Percentiles rank a stretch among this genome's conserved stretches.
Conservation (phyloP, 2,888 invertebrate species). For the Homarus gammarus region DNA sequence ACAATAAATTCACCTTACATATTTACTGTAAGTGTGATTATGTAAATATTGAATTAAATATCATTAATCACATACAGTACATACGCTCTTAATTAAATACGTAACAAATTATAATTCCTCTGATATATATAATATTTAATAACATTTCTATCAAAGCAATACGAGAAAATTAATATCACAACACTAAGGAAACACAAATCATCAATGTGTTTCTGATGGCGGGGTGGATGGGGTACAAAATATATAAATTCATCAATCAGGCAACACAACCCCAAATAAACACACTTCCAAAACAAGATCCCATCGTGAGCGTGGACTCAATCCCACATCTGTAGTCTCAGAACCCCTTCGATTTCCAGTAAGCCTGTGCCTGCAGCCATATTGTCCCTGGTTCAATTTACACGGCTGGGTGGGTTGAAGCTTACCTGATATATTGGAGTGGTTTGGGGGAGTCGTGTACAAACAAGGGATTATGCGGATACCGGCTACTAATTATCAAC, state of each 20-base stretch:
- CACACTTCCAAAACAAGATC: conserved; percentile 34
- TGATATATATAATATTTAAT: too few species aligned
- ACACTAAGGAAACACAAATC: too few species aligned
- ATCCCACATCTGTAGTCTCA: conserved; percentile 53
- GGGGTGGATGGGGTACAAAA: too few species aligned
- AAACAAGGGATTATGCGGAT: conserved; percentile 65
- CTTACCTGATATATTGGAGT: conserved; percentile 66
- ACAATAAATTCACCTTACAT: too few species aligned
- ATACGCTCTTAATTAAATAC: too few species aligned
- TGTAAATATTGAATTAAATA: too few species aligned
- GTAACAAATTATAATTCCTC: too few species aligned
- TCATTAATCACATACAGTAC: too few species aligned
- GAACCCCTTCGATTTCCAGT: conserved; percentile 57
- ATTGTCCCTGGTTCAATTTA: conserved; percentile 70
- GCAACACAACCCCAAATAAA: conserved; percentile 20
- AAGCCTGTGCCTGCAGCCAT: conserved; percentile 56
- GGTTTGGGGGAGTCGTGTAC: conserved; percentile 60
- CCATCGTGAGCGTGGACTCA: conserved; percentile 29
- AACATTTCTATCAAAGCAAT: too few species aligned
- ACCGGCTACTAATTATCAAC: conserved; percentile 63
- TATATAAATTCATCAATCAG: conserved; percentile 34
- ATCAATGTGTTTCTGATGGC: too few species aligned
- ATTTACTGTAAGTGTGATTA: too few species aligned
- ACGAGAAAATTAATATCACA: too few species aligned
- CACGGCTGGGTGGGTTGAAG: conserved; percentile 51